Evolutionary conservation across 2,888 invertebrate species (phyloP).

Genomic region (Andrena camellia): DNA sequence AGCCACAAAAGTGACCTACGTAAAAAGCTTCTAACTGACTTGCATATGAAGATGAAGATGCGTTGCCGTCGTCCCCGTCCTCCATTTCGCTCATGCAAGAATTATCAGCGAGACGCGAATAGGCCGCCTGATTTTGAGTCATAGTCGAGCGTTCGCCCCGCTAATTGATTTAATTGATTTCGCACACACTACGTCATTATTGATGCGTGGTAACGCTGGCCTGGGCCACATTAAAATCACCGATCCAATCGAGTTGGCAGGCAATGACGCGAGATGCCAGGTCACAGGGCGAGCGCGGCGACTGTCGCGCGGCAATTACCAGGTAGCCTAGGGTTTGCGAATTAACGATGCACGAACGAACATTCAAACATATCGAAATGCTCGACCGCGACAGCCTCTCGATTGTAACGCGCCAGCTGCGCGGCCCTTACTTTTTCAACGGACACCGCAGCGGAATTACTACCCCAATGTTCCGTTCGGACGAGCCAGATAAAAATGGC

Average conservation of each 20-base stretch:
- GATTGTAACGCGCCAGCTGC: conserved; percentile 24
- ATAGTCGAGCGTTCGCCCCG: conserved; percentile 54
- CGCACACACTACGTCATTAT: conserved; percentile 76
- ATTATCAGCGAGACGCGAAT: neutral
- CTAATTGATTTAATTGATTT: conserved; percentile 81
- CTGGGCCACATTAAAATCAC: conserved; percentile 77
- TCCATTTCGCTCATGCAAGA: neutral
- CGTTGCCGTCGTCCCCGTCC: neutral
- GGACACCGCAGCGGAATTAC: neutral
- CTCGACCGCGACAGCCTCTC: conserved; percentile 35
- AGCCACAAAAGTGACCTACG: too few species aligned
- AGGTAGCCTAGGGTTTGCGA: conserved; percentile 52
- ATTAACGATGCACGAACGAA: conserved; percentile 61
- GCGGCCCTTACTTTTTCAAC: conserved; percentile 3
- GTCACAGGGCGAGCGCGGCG: conserved; percentile 53
- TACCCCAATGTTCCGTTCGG: neutral
- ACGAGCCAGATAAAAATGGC: neutral
- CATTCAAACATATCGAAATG: conserved; percentile 60
- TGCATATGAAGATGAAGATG: too few species aligned
- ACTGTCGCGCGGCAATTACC: conserved; percentile 65
- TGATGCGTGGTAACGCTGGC: conserved; percentile 71
- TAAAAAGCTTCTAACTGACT: too few species aligned
- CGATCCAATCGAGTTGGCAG: conserved; percentile 76
- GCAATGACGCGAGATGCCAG: conserved; percentile 76
- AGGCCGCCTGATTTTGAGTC: conserved; percentile 62